Conservation (phyloP, 2,888 invertebrate genomes). For the Zootermopsis nevadensis region DNA sequence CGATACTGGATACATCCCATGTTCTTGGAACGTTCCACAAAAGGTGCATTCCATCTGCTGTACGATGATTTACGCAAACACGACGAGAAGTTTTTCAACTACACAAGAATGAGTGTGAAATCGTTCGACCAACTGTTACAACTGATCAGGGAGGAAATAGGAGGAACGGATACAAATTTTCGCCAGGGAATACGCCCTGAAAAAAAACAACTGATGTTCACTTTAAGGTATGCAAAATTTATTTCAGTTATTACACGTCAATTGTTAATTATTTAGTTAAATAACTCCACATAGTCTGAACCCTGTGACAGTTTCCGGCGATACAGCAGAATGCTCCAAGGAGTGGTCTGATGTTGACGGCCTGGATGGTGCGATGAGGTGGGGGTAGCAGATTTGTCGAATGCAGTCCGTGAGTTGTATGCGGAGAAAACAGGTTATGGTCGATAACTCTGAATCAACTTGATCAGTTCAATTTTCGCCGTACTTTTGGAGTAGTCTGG, state of each 20-base stretch:
- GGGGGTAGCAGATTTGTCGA: not conserved
- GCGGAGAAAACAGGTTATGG: not conserved
- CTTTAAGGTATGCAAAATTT: not conserved
- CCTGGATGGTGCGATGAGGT: not conserved
- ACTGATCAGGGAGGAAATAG: not conserved
- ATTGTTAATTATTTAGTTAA: too few species aligned
- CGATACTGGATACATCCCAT: too few species aligned
- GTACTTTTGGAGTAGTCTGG: constrained; percentile 11
- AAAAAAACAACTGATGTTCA: not conserved
- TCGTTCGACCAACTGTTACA: too few species aligned
- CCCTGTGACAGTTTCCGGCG: too few species aligned
- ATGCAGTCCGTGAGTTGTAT: not conserved
- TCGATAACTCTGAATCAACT: not conserved
- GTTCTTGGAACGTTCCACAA: too few species aligned
- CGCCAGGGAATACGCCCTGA: not conserved
- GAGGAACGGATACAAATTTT: constrained; percentile 11
- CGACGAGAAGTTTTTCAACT: constrained; percentile 18
- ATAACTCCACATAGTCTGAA: too few species aligned
- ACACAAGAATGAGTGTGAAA: constrained; percentile 36
- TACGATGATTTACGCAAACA: not conserved
- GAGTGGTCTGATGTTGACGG: not conserved
- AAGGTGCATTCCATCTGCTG: constrained; percentile 19
- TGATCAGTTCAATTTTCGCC: not conserved
- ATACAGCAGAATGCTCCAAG: not conserved
- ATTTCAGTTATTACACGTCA: not conserved